These are phyloP conservation scores for Drosophila mulleri DNA, from an alignment of 2,888 invertebrate species.

Conservation along the genomic window DNA sequence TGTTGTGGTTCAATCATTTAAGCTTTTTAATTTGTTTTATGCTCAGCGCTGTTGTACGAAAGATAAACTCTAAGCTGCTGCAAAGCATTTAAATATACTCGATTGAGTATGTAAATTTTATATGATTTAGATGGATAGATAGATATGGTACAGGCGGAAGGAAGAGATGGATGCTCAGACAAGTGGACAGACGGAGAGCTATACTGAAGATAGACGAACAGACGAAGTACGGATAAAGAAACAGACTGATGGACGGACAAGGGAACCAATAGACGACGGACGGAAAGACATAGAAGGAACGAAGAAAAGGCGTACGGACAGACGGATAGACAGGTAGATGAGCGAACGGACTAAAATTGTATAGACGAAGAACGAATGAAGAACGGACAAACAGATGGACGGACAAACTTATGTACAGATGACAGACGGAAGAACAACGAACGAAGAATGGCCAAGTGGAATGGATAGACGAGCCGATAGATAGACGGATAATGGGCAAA, in stretches of 20 bases:
- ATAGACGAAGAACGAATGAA: neutral
- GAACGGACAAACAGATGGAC: neutral
- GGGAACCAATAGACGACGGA: neutral
- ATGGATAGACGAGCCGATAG: neutral
- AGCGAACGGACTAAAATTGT: too few species aligned
- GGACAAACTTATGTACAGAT: too few species aligned
- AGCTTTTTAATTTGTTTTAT: constrained; percentile 41
- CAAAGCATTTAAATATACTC: neutral
- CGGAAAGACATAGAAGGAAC: neutral
- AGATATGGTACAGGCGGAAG: too few species aligned
- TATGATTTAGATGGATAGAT: neutral
- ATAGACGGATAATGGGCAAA: too few species aligned
- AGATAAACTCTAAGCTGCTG: constrained; percentile 29
- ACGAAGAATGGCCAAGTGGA: too few species aligned
- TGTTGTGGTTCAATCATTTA: constrained; percentile 35
- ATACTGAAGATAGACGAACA: neutral
- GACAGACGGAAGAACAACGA: too few species aligned
- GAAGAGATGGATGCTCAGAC: too few species aligned
- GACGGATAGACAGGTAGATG: neutral
- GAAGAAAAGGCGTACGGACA: neutral
- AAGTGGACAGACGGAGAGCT: neutral
- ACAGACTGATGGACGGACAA: neutral
- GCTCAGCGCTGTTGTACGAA: constrained; percentile 18
- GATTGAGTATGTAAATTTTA: neutral
- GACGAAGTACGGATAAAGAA: too few species aligned